Base-by-base conservation (phyloP, 2,797 vertebrate species). In the Enteromius anoplus region DNA sequence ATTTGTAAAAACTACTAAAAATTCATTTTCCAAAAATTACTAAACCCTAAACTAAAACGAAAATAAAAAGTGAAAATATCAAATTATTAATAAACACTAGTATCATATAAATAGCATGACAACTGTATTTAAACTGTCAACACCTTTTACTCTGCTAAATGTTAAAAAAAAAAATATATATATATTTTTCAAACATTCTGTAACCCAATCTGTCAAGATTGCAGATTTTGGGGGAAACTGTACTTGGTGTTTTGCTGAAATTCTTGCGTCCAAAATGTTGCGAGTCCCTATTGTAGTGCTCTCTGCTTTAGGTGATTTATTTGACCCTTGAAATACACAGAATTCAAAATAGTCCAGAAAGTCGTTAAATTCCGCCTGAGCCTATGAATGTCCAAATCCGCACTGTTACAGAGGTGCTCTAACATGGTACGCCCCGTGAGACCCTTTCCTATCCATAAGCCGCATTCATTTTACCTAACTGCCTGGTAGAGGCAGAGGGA, bases 381-480 rank as follows among this genome's bases (percentile, higher is more conserved):
- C 64, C 23, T 69, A 6, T 17, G 17, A 79, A 83, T 75, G 49
- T 68, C 69, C 40, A 82, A 70, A 42, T 17, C 45, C 5, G 1
- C 29, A 23, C 84, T 7, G 64, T 84, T 81, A 64, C 49, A 45
- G 26, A 82, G 55, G 11, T 19, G 49, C 42, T 75, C 55, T 51
- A 10, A 55, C 26, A 53, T 26, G 32, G 37, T 42, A 55, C n/a
- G 66, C 9, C 26, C 66, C 73, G 60, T 64, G 32, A 85, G 69
- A 81, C 64, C 75, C 68, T 80, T 77, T 79, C 51, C 34, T 75
- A 69, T 62, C 80, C 80, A 85, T 62, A 84, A 91, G 94, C 80
- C 32, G 88, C 68, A 79, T 86, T 84, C 55, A 76, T 85, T 85
- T 85, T 84, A 81, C 83, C 80, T 85, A 71, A 70, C 78, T 78